These are phyloP conservation scores for Lamprotornis superbus DNA, from an alignment of 2,113 vertebrate species.

Conservation along the genomic window DNA sequence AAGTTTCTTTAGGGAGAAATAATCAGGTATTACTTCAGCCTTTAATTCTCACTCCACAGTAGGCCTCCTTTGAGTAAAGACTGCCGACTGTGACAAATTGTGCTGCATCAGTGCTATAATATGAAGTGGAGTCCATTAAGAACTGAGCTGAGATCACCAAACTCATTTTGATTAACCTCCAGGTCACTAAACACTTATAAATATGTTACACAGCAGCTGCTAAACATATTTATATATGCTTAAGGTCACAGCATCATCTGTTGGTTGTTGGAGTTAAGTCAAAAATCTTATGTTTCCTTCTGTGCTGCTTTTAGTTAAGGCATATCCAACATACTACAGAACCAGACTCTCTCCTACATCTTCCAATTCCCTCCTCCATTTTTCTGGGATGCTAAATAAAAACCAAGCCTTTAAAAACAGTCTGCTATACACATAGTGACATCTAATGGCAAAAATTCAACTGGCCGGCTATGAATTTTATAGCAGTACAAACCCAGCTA, in stretches of 20 bases:
- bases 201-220: constrained; percentile 33
- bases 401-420: neutral
- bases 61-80: constrained; percentile 31
- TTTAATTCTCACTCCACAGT: constrained; percentile 40
- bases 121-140: constrained; percentile 48
- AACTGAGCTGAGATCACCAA: constrained; percentile 33
- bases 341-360: neutral
- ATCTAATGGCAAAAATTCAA: constrained; percentile 56
- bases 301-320: constrained; percentile 49
- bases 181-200: constrained; percentile 49
- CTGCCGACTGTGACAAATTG: constrained; percentile 64
- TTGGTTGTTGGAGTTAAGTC: constrained; percentile 37
- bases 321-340: neutral
- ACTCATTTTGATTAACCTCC: constrained; percentile 57
- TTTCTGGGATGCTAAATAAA: constrained; percentile 26
- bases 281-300: constrained; percentile 54
- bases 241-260: constrained; percentile 54
- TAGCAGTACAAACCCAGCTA: neutral
- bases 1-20: constrained; percentile 36
- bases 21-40: constrained; percentile 43
- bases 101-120: constrained; percentile 40
- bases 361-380: constrained; percentile 17
- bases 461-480: neutral
- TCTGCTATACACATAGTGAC: neutral
- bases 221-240: constrained; percentile 54